Evolutionary conservation across 2,888 invertebrate genomes (phyloP).

Genomic region (Amblyjoppa fuscipennis): DNA sequence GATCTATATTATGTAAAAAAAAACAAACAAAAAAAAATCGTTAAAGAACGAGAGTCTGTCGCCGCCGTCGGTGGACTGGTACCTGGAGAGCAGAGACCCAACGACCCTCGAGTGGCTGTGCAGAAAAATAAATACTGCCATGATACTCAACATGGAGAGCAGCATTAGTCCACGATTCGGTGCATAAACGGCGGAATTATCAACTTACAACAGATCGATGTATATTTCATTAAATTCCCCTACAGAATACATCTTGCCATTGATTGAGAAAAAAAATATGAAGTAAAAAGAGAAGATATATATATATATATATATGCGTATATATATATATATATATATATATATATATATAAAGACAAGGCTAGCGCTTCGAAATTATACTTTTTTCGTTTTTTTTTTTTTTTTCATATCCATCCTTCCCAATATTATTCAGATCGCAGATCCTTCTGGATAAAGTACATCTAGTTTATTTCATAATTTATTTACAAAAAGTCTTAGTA

Average conservation of each 20-base stretch:
- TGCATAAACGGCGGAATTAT: slow-evolving; percentile 67
- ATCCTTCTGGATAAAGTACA: slow-evolving; percentile 83
- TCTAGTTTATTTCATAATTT: slow-evolving; percentile 85
- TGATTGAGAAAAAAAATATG: slow-evolving; percentile 58
- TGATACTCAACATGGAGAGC: slow-evolving; percentile 91
- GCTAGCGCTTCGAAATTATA: slow-evolving; percentile 31
- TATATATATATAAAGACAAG: slow-evolving; percentile 33
- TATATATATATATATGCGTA: slow-evolving; percentile 30
- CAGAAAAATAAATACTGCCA: slow-evolving; percentile 91
- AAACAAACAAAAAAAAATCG: neutral
- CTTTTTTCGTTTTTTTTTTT: slow-evolving; percentile 20
- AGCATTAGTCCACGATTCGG: slow-evolving; percentile 81
- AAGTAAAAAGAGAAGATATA: slow-evolving; percentile 39
- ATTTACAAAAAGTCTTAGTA: slow-evolving; percentile 85
- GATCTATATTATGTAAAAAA: neutral
- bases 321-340: slow-evolving; percentile 39
- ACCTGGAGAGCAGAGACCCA: slow-evolving; percentile 88
- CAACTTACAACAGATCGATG: slow-evolving; percentile 72
- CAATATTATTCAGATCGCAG: slow-evolving; percentile 66
- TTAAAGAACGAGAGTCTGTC: slow-evolving; percentile 87
- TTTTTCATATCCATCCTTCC: slow-evolving; percentile 43
- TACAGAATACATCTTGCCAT: slow-evolving; percentile 75
- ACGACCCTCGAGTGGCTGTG: slow-evolving; percentile 90
- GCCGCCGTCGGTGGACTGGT: slow-evolving; percentile 89
- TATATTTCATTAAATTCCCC: slow-evolving; percentile 79